phyloP scores from a whole-genome alignment of 1,140 invertebrate species.

The Brachionus asplanchnoidis region DNA sequence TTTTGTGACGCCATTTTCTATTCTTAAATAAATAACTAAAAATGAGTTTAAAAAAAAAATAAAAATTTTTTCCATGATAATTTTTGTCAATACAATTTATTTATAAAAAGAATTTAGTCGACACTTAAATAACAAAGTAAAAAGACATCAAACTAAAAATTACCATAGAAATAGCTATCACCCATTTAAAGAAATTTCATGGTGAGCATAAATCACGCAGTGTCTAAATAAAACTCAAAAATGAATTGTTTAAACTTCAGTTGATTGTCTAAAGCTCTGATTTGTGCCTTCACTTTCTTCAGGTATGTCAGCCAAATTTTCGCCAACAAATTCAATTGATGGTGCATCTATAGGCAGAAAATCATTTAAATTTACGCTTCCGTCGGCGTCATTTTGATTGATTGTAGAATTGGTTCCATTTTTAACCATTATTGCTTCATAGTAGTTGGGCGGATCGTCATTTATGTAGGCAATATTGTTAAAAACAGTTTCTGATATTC shows the following conservation, averaged over 20 bases:
- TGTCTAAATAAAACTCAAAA: background rate
- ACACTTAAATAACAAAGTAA: background rate
- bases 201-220: background rate
- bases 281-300: slow-evolving; percentile 2
- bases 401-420: background rate
- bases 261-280: background rate
- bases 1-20: background rate
- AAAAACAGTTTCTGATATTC: slow-evolving; percentile 6
- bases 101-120: background rate
- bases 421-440: slow-evolving; percentile 6
- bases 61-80: background rate
- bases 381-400: background rate
- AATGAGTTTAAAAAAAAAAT: background rate
- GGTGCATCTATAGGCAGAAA: background rate
- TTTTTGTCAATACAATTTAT: background rate
- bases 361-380: background rate
- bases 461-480: slow-evolving; percentile 21
- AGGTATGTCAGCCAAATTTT: background rate
- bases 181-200: background rate
- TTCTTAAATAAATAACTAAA: background rate
- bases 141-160: background rate
- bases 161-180: background rate
- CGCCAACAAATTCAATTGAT: background rate
- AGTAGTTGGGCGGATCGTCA: slow-evolving; percentile 19
- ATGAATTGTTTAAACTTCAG: background rate